phyloP scores from a whole-genome alignment of 2,888 invertebrate species.

The Stenchaetothrips biformis region DNA sequence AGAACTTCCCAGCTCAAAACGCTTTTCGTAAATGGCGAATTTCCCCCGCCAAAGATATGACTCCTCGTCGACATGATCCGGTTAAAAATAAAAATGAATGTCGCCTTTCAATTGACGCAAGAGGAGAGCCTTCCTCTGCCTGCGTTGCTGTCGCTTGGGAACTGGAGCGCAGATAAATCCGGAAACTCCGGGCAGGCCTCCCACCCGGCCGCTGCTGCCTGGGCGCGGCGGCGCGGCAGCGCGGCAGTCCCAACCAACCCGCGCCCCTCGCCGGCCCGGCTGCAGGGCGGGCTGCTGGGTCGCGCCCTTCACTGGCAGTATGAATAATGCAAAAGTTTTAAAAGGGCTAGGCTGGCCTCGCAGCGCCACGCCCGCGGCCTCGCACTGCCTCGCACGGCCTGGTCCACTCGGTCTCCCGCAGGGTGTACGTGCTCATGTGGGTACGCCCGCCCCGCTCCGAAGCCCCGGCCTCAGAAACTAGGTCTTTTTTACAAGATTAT shows the following conservation, averaged over 20 bases:
- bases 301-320: slow-evolving; percentile 13
- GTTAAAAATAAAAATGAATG: no score
- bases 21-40: no score
- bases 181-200: neutral
- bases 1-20: no score
- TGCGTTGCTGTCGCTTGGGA: neutral
- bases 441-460: neutral
- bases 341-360: slow-evolving; percentile 2
- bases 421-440: neutral
- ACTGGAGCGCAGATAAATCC: slow-evolving; percentile 25
- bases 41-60: no score
- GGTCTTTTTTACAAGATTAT: no score
- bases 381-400: neutral
- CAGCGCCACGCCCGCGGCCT: neutral
- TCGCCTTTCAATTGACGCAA: no score
- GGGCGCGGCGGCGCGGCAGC: neutral
- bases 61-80: no score
- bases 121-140: no score
- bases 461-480: neutral
- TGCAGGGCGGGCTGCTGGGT: neutral
- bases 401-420: slow-evolving; percentile 18
- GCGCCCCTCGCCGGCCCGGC: no score
- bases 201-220: neutral
- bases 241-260: neutral
- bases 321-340: slow-evolving; percentile 25